Base-by-base conservation (phyloP, 2,888 invertebrate species). In the Lathronympha strigana region DNA sequence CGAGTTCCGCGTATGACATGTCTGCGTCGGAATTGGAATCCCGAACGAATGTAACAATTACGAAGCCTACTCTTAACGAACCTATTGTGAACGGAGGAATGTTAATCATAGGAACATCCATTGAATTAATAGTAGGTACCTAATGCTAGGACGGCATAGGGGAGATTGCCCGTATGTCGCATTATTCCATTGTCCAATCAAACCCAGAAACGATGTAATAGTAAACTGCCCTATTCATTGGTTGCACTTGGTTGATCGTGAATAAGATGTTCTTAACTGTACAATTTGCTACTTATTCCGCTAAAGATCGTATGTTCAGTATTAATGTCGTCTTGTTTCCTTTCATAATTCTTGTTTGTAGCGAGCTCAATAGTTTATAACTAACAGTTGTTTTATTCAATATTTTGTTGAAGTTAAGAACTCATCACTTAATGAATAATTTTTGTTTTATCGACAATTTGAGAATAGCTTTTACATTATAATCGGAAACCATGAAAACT, bases 111-210 rank as follows among this genome's bases (percentile, higher is more conserved):
- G 28, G 28, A 57, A 61, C 69, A 70, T 68, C 71, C 68, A 73
- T 76, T 76, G 68, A 70, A 45, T 21, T 31, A 54, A 61, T 61
- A 54, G 38, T 28, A 53, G 25, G 19, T 43, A 50, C 21, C n/a
- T 47, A 36, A 36, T 33, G 33, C 2, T 5, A 50, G 57, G 58
- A 51, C 49, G 38, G 53, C 62, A 55, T 71, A 68, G 71, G 71
- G 75, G 72, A 73, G 74, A 74, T 75, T 73, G 74, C 75, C 80
- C 75, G 79, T 76, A 78, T 82, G 67, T 68, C 68, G 54, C 61
- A 66, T 63, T 33, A 67, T 70, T 67, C 55, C 73, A 80, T 82
- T 82, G 81, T 82, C 77, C 80, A 81, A 81, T 83, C 74, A 73
- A 70, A 72, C 69, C 66, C 69, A 73, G 72, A 70, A 74, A 71